These are phyloP conservation scores for Phymatocera aterrima DNA, from an alignment of 2,888 invertebrate species.

Conservation along the genomic window DNA sequence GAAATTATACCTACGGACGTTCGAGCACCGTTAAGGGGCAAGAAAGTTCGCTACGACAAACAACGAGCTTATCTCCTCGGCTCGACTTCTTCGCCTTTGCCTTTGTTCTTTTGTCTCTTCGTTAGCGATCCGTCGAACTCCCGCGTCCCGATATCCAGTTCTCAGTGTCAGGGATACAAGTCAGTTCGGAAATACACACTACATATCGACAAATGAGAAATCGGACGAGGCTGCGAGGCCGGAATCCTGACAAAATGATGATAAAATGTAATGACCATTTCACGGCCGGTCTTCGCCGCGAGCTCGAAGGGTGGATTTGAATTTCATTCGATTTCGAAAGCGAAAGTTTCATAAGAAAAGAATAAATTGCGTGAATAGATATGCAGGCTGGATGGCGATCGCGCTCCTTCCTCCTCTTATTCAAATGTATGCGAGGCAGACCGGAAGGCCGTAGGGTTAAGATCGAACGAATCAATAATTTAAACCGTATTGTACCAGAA, in stretches of 20 bases:
- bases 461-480: slow-evolving; percentile 34
- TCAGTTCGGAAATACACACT: neutral
- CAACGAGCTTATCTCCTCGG: slow-evolving; percentile 23
- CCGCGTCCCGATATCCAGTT: neutral
- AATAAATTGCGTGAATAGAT: neutral
- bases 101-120: neutral
- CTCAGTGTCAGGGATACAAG: neutral
- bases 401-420: neutral
- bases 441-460: neutral
- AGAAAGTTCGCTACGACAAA: slow-evolving; percentile 36
- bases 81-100: neutral
- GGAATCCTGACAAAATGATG: neutral
- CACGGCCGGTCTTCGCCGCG: neutral
- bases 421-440: slow-evolving; percentile 17
- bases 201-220: neutral
- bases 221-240: too few relatives aligned
- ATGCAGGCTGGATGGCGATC: neutral
- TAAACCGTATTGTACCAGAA: neutral
- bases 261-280: slow-evolving; percentile 8
- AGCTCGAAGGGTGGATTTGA: neutral
- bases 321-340: neutral
- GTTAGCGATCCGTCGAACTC: neutral
- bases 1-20: slow-evolving; percentile 33
- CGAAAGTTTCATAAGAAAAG: neutral
- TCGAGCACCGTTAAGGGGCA: slow-evolving; percentile 26